Evolutionary conservation across 2,888 invertebrate species (phyloP).

Genomic region (Pachydiplax longipennis): DNA sequence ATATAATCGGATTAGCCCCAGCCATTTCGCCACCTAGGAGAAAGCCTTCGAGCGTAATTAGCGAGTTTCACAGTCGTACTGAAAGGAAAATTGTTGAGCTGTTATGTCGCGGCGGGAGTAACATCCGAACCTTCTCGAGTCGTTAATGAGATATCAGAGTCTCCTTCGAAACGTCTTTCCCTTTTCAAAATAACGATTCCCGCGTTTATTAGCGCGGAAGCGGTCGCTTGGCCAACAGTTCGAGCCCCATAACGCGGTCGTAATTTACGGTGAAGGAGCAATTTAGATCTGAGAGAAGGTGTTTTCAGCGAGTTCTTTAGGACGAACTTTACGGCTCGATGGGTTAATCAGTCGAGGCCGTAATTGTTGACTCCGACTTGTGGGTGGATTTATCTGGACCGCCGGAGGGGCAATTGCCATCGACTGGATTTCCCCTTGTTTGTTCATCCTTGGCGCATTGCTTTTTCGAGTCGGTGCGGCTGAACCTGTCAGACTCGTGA

Average conservation of each 20-base stretch:
- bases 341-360: not conserved
- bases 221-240: not conserved
- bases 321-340: not conserved
- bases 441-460: not conserved
- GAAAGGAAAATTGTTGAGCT: not conserved
- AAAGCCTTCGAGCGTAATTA: not conserved
- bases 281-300: not conserved
- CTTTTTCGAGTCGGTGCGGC: not conserved
- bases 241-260: not conserved
- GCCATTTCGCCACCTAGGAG: not conserved
- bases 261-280: not conserved
- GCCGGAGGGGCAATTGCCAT: not conserved
- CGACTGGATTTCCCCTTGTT: not conserved
- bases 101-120: not conserved
- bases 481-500: not conserved
- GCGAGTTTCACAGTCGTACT: not conserved
- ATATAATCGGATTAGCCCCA: slow-evolving; percentile 36
- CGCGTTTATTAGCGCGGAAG: not conserved
- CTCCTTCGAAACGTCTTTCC: not conserved
- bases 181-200: not conserved
- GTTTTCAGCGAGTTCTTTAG: not conserved
- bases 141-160: not conserved
- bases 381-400: not conserved
- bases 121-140: too few relatives aligned
- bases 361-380: not conserved